Conservation (phyloP, 2,888 invertebrate genomes). For the Sipha maydis region DNA sequence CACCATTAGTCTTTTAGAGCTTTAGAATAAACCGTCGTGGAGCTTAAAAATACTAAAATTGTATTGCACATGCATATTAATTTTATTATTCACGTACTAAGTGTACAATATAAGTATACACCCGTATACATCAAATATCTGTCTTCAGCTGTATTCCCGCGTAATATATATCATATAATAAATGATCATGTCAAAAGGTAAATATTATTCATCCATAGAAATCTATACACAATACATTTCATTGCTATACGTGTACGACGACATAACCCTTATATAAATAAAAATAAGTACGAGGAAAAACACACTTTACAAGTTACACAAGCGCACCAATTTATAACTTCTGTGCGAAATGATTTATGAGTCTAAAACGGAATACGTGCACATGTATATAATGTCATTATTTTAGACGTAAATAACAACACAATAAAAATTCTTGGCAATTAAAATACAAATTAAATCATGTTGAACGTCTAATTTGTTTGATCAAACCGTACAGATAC, state of each 20-base stretch:
- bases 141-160: not conserved
- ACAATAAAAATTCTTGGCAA: no score
- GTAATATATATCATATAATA: not conserved
- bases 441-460: no score
- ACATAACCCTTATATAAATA: not conserved
- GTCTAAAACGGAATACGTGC: not conserved
- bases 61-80: no score
- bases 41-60: no score
- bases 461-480: no score
- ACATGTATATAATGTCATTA: not conserved
- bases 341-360: not conserved
- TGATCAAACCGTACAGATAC: no score
- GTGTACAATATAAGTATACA: no score
- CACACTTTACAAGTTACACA: not conserved
- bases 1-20: no score
- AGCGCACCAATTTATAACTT: not conserved
- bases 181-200: not conserved
- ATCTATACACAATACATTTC: not conserved
- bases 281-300: not conserved
- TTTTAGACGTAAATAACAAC: not conserved
- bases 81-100: no score
- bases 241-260: not conserved
- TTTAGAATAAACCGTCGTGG: no score
- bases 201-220: not conserved
- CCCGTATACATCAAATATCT: not conserved